Percentiles rank a stretch among this genome's conserved stretches.
Conservation (phyloP, 2,797 vertebrate species). For the Peromyscus melanophrys region DNA sequence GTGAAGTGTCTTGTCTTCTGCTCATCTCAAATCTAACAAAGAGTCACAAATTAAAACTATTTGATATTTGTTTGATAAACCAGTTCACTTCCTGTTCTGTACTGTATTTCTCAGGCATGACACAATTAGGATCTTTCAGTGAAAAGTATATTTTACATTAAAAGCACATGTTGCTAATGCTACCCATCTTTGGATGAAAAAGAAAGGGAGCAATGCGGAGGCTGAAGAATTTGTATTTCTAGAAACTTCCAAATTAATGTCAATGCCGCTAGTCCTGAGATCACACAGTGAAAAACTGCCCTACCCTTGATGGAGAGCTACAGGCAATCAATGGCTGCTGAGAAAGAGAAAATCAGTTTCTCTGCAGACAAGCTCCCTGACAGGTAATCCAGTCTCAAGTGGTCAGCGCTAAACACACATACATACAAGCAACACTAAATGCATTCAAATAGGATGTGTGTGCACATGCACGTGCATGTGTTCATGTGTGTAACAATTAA, state of each 20-base stretch:
- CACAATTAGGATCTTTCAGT: not conserved
- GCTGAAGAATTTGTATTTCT: slow-evolving; percentile 1
- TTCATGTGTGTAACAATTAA: not conserved
- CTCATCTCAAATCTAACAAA: not conserved
- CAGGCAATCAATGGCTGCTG: not conserved
- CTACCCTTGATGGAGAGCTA: not conserved
- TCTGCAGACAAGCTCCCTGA: not conserved
- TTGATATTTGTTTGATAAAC: not conserved
- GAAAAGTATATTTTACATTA: not conserved
- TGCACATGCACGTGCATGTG: not conserved
- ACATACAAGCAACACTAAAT: not conserved
- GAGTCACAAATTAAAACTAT: not conserved
- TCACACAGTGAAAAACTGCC: not conserved
- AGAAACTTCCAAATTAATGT: not conserved
- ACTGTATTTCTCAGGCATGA: not conserved
- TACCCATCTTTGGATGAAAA: not conserved
- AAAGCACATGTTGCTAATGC: not conserved
- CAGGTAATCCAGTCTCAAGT: not conserved
- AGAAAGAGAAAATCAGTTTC: not conserved
- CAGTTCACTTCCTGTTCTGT: not conserved
- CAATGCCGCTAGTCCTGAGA: not conserved
- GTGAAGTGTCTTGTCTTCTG: not conserved
- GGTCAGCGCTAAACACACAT: too few species aligned
- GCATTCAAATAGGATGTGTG: not conserved
- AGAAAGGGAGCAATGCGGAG: too few species aligned